Conservation (phyloP, 2,888 invertebrate species). For the Pharmacophagus antenor region DNA sequence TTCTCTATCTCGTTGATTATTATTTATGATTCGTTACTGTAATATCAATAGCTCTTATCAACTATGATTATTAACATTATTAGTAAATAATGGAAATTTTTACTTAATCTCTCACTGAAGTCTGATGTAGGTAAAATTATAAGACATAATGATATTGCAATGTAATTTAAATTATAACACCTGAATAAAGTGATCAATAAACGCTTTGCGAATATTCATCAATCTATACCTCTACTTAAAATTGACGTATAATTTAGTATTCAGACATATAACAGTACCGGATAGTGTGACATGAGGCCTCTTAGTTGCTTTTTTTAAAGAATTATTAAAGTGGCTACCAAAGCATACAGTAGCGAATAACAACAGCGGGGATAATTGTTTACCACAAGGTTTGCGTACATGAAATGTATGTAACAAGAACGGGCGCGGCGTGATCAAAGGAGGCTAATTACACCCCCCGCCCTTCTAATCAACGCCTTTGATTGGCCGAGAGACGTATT, state of each 20-base stretch:
- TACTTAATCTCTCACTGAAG: not conserved
- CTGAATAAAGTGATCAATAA: not conserved
- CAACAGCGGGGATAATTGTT: slow-evolving; percentile 46
- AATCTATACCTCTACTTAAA: too few species aligned
- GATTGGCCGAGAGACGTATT: slow-evolving; percentile 61
- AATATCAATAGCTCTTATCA: too few species aligned
- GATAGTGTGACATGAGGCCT: not conserved
- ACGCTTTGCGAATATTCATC: too few species aligned
- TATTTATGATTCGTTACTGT: too few species aligned
- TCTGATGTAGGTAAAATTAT: not conserved
- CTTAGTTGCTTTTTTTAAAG: not conserved
- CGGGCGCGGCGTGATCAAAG: slow-evolving; percentile 69
- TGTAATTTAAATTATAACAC: not conserved
- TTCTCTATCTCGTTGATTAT: too few species aligned
- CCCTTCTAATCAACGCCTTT: slow-evolving; percentile 67
- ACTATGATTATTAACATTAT: too few species aligned
- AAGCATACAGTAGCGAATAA: slow-evolving; percentile 3
- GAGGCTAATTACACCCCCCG: slow-evolving; percentile 60
- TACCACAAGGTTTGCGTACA: slow-evolving; percentile 43
- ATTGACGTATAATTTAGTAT: not conserved
- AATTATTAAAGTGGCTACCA: not conserved
- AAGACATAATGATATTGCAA: not conserved
- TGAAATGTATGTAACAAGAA: slow-evolving; percentile 63
- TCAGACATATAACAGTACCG: not conserved
- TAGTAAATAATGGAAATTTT: not conserved